A percentile compares a stretch with the other conserved stretches of the same genome.
Evolutionary conservation across 2,797 vertebrate species (phyloP).

Genomic region (Australoheros facetus): DNA sequence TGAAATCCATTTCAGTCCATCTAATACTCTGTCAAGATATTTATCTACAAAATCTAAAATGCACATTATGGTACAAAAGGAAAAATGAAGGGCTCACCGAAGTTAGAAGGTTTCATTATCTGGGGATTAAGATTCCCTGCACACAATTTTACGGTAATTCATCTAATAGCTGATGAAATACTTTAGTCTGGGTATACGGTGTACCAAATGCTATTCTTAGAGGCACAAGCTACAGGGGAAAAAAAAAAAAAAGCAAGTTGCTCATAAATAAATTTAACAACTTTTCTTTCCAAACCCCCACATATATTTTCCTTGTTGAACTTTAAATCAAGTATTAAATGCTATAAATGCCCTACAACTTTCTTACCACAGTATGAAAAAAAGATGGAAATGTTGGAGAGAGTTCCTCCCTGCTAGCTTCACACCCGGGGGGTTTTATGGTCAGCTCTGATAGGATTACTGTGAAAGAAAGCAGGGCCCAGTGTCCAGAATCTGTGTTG

Average conservation of each 20-base stretch:
- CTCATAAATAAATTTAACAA: constrained; percentile 2
- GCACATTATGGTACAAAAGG: not conserved
- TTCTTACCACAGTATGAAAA: constrained; percentile 2
- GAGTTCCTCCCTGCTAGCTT: constrained; percentile 23
- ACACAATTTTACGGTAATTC: not conserved
- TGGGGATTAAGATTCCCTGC: not conserved
- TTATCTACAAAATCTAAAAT: not conserved
- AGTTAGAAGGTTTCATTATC: not conserved
- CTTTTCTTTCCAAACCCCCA: not conserved
- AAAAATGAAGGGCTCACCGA: not conserved
- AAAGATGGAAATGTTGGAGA: constrained; percentile 41
- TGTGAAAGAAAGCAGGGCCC: not conserved
- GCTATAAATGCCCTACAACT: not conserved
- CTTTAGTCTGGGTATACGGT: not conserved
- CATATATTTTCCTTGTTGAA: not conserved
- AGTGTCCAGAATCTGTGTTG: constrained; percentile 35
- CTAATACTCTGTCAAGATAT: not conserved
- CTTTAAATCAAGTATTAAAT: constrained; percentile 17
- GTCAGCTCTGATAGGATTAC: constrained; percentile 37
- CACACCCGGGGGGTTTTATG: not conserved
- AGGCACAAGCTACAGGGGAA: not conserved
- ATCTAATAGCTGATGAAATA: not conserved
- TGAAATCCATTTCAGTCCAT: not conserved
- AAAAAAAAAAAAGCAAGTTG: not conserved
- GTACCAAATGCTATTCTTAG: not conserved